Base-by-base conservation (phyloP, 2,888 invertebrate genomes). In the Orthosia cruda region DNA sequence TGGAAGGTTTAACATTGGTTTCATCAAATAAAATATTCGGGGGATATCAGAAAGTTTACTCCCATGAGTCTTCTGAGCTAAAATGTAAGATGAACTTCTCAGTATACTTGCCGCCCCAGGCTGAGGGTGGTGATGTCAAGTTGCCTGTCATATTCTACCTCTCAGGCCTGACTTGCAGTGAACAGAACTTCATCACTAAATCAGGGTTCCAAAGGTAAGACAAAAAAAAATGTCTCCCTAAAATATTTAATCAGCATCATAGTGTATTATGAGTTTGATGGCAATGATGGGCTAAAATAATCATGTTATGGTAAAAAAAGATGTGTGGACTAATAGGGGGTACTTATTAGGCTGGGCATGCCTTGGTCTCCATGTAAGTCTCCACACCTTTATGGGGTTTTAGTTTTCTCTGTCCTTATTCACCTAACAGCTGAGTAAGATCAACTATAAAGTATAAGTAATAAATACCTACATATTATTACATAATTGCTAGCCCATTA, bases 151-250 rank as follows among this genome's bases (percentile, higher is more conserved):
- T 99, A 16, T 99, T 99, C 93, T 99, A 98, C 97, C 96, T 99
- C 0, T 99, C 99, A 55, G 99, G 99, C 1, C 96, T 99, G 49
- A 98, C 98, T 0, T 99, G 99, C 93, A 99, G 98, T 16, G 99
- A 99, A 94, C 98, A 98, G 90, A 99, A 99, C 96, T 99, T 99
- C 91, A 98, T 99, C 81, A 98, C 98, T 67, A 99, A 99, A 95
- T 98, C 99, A 62, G 99, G 99, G n/a, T 98, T 98, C 80, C 99
- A 99, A 96, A 97, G 97, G 95, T 97, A 92, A 3, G 7, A n/a
- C n/a, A 20, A 20, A 2, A 20, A 11, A 81, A 20, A 13, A 9
- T 26, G 18, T 20, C n/a, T 58, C 18, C 64, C 13, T 7, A 20
- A 49, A 26, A 47, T 7, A 49, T 20, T 20, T 13, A 23, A 62